phyloP scores from a whole-genome alignment of 2,797 vertebrate genomes.

The Bradypus variegatus region DNA sequence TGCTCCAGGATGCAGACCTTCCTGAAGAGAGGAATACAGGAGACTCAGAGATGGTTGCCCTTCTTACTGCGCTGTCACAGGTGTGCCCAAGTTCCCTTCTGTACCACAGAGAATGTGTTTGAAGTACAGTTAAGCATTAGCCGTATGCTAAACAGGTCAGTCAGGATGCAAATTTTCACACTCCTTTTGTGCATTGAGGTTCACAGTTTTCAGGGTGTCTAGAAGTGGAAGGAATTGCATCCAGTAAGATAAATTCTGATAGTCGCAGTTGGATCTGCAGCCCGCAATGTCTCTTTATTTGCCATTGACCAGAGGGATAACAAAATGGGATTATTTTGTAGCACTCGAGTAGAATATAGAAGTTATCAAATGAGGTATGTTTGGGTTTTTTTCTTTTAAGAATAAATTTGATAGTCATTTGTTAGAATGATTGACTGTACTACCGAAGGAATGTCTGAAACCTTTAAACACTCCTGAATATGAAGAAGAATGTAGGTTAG shows the following conservation, averaged over 20 bases:
- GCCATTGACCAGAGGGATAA: not conserved
- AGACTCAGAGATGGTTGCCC: constrained; percentile 58
- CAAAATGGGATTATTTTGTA: not conserved
- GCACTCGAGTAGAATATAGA: not conserved
- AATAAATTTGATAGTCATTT: constrained; percentile 3
- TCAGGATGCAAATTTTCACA: not conserved
- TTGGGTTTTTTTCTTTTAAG: not conserved
- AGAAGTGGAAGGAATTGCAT: not conserved
- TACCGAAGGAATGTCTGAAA: not conserved
- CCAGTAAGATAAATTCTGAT: not conserved
- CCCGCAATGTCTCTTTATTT: not conserved
- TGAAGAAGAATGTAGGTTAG: not conserved
- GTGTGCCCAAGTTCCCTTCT: constrained; percentile 8
- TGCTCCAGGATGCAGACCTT: constrained; percentile 21
- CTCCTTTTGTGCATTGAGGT: not conserved
- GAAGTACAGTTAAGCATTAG: not conserved
- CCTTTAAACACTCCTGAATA: not conserved
- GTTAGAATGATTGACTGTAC: not conserved
- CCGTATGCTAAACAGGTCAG: not conserved
- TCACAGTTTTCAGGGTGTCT: not conserved
- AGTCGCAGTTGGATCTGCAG: not conserved
- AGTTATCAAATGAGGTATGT: not conserved
- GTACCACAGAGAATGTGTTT: not conserved
- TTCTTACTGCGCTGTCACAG: constrained; percentile 64
- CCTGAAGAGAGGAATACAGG: constrained; percentile 24